Base-by-base conservation (phyloP, 2,888 invertebrate genomes). In the Darwinula stevensoni region DNA sequence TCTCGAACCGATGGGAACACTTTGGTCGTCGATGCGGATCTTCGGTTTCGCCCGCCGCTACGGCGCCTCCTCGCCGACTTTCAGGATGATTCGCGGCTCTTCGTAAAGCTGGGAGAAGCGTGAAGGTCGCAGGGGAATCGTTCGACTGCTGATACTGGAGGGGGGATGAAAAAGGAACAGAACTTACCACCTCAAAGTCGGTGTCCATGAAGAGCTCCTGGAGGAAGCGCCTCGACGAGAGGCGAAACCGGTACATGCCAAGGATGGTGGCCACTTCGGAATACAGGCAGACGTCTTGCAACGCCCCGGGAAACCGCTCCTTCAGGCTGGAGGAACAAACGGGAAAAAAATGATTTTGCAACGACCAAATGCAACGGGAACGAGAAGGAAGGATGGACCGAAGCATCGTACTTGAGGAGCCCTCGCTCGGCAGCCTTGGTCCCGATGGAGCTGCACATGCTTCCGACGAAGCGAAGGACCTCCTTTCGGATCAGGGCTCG, bases 201-300 rank as follows among this genome's bases (percentile, higher is more conserved):
- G 14, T 14, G 46, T 88, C 88, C 31, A 78, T 59, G 52, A 91
- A 91, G 22, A 91, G 57, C 50, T 91, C 91, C 49, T 91, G 88
- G 17, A 91, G 57, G 51, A 86, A 78, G 34, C 82, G 62, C 9
- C 88, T 61, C 3, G 80, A 69, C 37, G 65, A 63, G 45, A 84
- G 57, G 45, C 80, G 65, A 51, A 78, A 84, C 28, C 71, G 68
- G 48, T 69, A 71, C 33, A 65, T 62, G 1, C 73, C 65, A 34
- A 88, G 56, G 34, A 75, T 58, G 37, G 65, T 65, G 48, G 75
- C 71, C 11, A 84, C 69, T 50, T 91, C 88, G 1, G 82, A 84
- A 55, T 82, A 91, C 13, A 88, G 61, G 51, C 91, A 91, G 36
- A 75, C 58, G 47, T 80, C 78, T 52, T 75, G 54, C 45, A 63